These are phyloP conservation scores for Odocoileus virginianus DNA, from an alignment of 2,113 vertebrate genomes.

Conservation along the genomic window DNA sequence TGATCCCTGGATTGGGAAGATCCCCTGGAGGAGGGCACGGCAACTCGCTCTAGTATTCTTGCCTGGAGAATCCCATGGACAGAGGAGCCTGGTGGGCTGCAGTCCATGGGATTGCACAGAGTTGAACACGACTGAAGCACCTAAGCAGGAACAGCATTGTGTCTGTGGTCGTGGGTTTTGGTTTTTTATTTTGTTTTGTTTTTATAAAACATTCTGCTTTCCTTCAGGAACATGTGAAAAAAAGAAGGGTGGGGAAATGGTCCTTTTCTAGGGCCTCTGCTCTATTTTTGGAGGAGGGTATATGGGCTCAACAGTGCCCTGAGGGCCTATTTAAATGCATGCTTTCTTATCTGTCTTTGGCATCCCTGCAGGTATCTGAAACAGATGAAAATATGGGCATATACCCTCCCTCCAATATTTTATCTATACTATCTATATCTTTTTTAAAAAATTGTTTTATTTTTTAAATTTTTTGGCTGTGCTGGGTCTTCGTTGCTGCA, in stretches of 20 bases:
- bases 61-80: neutral
- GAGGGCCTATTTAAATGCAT: neutral
- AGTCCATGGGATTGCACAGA: neutral
- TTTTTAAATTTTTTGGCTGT: neutral
- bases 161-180: neutral
- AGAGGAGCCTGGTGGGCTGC: neutral
- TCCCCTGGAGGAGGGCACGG: neutral
- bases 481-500: neutral
- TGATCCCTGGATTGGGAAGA: neutral
- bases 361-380: neutral
- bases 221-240: neutral
- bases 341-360: constrained; percentile 23
- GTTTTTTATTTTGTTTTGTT: neutral
- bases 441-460: neutral
- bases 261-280: neutral
- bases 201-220: neutral
- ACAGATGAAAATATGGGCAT: neutral
- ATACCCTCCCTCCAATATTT: neutral
- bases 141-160: neutral
- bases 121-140: fast-evolving
- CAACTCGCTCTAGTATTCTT: neutral
- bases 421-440: neutral
- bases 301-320: neutral
- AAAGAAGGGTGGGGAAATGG: neutral
- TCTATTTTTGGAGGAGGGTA: neutral